A percentile compares a stretch with the other conserved stretches of the same genome.
Evolutionary conservation across 2,888 invertebrate species (phyloP).

Genomic region (Acleris literana): DNA sequence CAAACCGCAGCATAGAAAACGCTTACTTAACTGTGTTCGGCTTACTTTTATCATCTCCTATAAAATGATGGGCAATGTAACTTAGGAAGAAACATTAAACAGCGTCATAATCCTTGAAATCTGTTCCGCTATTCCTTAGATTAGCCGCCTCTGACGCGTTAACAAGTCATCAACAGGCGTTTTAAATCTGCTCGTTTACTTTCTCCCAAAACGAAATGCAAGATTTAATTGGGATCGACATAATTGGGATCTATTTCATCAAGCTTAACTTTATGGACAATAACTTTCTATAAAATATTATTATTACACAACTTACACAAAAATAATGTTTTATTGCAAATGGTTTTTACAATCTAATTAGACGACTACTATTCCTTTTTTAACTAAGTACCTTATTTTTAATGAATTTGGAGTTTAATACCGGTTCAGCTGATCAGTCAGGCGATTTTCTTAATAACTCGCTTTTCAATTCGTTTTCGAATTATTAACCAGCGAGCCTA

Average conservation of each 20-base stretch:
- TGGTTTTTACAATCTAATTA: too few relatives aligned
- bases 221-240: too few relatives aligned
- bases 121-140: constrained; percentile 5
- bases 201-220: background rate
- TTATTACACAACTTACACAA: too few relatives aligned
- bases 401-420: too few relatives aligned
- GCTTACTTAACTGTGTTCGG: constrained; percentile 2
- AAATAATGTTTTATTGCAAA: too few relatives aligned
- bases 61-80: constrained; percentile 10
- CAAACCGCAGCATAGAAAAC: background rate
- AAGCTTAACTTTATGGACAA: background rate
- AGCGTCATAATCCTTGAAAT: constrained; percentile 12
- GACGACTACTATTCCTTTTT: too few relatives aligned
- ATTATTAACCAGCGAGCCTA: too few relatives aligned
- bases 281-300: too few relatives aligned
- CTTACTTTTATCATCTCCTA: constrained; percentile 7
- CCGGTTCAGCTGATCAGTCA: too few relatives aligned
- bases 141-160: constrained; percentile 8
- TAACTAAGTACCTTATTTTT: too few relatives aligned
- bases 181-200: background rate
- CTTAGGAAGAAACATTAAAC: constrained; percentile 6
- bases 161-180: background rate
- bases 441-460: too few relatives aligned
- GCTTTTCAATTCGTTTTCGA: too few relatives aligned
- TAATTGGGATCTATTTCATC: background rate